Percentiles rank a stretch among this genome's conserved stretches.
Evolutionary conservation across 2,113 vertebrate genomes (phyloP).

Genomic region (Micronycteris hirsuta): DNA sequence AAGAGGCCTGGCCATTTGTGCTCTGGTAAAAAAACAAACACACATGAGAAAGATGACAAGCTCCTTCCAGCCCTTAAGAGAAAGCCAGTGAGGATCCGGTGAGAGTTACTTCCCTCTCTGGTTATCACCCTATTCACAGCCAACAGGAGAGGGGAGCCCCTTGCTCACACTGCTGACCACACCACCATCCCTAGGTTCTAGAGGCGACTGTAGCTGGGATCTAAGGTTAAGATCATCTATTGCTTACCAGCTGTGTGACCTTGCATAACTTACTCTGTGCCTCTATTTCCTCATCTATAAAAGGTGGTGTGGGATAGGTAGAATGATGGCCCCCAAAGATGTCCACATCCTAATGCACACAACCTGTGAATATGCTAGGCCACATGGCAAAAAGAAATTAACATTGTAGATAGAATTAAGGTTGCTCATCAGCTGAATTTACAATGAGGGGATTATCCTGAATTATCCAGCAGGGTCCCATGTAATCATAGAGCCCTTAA

Average conservation of each 20-base stretch:
- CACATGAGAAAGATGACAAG: background rate
- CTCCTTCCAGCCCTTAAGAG: background rate
- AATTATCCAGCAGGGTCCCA: background rate
- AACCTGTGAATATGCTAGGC: background rate
- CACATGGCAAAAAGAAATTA: background rate
- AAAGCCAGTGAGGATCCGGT: accelerated
- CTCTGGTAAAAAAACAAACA: background rate
- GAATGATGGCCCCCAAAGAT: background rate
- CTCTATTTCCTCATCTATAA: background rate
- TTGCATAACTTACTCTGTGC: background rate
- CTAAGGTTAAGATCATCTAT: background rate
- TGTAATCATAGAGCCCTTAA: background rate
- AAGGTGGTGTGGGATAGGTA: background rate
- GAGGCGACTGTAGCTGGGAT: background rate
- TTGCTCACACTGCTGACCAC: background rate
- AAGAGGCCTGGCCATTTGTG: background rate
- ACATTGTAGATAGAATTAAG: background rate
- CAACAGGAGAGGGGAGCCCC: background rate
- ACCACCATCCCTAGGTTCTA: too few species aligned
- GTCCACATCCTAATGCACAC: too few species aligned
- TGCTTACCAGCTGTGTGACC: background rate
- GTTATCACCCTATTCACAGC: too few species aligned
- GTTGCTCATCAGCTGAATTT: background rate
- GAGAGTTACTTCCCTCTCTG: background rate
- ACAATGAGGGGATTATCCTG: background rate